Percentiles rank a stretch among this genome's conserved stretches.
These are phyloP conservation scores for Bombus polaris DNA, from an alignment of 1,140 invertebrate species.

Conservation along the genomic window DNA sequence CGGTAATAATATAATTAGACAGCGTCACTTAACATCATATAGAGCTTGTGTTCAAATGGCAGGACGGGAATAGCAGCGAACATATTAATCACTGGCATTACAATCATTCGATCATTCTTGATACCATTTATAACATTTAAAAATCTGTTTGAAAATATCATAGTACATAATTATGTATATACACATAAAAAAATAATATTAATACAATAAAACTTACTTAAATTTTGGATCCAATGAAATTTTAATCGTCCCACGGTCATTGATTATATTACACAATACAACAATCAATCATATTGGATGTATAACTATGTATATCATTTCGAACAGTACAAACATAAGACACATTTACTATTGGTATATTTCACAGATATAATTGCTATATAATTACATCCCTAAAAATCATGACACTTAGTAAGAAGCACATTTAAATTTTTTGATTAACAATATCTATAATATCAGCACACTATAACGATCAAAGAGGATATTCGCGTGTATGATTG, in stretches of 20 bases:
- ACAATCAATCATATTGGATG: neutral
- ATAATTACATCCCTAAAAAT: neutral
- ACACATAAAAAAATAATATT: neutral
- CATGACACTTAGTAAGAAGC: neutral
- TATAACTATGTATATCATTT: neutral
- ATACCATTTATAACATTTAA: neutral
- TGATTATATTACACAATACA: neutral
- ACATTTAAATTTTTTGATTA: neutral
- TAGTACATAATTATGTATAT: neutral
- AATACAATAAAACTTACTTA: conserved; percentile 12
- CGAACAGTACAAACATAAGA: neutral
- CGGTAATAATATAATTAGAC: neutral
- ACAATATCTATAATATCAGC: neutral
- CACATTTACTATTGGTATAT: neutral
- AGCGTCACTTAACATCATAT: neutral
- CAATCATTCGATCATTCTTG: neutral
- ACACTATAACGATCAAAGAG: neutral
- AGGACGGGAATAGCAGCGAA: neutral
- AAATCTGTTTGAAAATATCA: neutral
- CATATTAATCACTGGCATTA: neutral
- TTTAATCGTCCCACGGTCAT: neutral
- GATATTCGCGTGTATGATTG: neutral
- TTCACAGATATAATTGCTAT: neutral
- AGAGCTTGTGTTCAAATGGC: neutral
- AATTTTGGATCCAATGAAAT: neutral